Conservation (phyloP, 2,888 invertebrate species). For the Nemoura dubitans region DNA sequence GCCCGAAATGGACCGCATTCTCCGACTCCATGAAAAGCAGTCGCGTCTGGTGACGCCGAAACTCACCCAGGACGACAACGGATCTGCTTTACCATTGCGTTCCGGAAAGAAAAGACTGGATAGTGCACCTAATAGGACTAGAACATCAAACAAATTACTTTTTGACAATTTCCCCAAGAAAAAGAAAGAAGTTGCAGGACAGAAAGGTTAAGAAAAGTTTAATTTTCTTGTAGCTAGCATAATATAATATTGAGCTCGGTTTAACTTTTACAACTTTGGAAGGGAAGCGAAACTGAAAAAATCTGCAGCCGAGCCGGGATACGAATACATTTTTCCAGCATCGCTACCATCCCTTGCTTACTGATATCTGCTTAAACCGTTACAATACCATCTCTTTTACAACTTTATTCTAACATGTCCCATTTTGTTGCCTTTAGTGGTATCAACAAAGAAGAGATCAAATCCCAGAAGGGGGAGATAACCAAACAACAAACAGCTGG, state of each 20-base stretch:
- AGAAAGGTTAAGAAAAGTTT: background rate
- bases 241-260: too few species aligned
- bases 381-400: too few species aligned
- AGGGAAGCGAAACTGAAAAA: too few species aligned
- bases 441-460: background rate
- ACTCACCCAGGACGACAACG: background rate
- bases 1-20: constrained; percentile 44
- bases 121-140: background rate
- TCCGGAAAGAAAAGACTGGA: constrained; percentile 19
- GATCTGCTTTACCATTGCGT: background rate
- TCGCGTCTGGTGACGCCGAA: background rate
- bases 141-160: background rate
- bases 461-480: background rate
- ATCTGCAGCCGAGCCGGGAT: too few species aligned
- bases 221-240: too few species aligned
- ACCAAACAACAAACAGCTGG: background rate
- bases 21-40: background rate
- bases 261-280: too few species aligned
- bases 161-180: background rate
- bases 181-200: background rate
- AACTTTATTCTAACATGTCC: too few species aligned
- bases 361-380: too few species aligned
- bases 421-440: background rate
- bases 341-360: too few species aligned
- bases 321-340: too few species aligned